These are phyloP conservation scores for Colinus virginianus DNA, from an alignment of 2,113 vertebrate species.

Conservation along the genomic window DNA sequence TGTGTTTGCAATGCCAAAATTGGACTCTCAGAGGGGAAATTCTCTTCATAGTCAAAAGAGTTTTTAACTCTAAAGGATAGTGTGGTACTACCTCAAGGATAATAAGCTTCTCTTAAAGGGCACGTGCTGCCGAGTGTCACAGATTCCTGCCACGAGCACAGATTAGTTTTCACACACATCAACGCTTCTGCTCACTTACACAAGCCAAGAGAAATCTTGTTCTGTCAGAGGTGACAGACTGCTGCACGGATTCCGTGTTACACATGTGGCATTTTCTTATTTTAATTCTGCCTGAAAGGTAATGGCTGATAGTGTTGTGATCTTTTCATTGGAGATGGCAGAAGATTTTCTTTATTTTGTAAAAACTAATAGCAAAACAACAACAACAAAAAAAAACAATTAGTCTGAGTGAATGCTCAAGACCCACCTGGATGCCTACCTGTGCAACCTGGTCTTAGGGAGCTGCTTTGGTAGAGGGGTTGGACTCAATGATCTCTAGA, in stretches of 20 bases:
- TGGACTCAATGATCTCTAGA: no score
- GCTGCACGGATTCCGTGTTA: background rate
- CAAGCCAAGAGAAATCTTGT: background rate
- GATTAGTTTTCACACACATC: background rate
- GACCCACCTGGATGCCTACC: no score
- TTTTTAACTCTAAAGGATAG: background rate
- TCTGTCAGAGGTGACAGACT: background rate
- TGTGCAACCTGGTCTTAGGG: no score
- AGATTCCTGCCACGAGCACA: background rate
- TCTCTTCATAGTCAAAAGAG: background rate
- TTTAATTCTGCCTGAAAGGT: background rate
- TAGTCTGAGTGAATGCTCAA: slow-evolving; percentile 18
- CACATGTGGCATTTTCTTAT: background rate
- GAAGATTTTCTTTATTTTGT: slow-evolving; percentile 7
- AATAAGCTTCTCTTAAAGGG: background rate
- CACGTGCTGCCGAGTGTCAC: fast-evolving
- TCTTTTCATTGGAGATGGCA: background rate
- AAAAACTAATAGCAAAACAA: slow-evolving; percentile 55
- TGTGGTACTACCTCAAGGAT: background rate
- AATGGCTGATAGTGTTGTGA: background rate
- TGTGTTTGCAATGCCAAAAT: background rate
- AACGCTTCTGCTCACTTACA: background rate
- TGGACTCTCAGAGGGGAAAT: background rate
- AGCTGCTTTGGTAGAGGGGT: no score
- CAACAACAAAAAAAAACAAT: background rate